These are phyloP conservation scores for Hydra vulgaris DNA, from an alignment of 30 jellyfish, hydroid and myxozoan genomes.

Conservation along the genomic window DNA sequence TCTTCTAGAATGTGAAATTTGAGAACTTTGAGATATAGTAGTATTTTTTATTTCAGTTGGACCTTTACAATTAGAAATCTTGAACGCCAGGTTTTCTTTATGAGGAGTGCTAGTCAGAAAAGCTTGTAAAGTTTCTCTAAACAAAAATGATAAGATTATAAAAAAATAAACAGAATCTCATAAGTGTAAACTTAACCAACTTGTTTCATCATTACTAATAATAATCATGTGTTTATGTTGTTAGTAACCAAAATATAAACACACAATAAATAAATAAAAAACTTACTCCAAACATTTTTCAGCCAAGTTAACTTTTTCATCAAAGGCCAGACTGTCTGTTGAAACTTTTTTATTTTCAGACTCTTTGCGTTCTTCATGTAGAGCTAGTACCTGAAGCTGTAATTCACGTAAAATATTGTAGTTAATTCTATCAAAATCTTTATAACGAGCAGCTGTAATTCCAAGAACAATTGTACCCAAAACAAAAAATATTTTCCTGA, in stretches of 20 bases:
- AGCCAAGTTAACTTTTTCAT: not conserved
- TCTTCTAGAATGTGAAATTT: not conserved
- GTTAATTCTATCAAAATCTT: slow-evolving; percentile 44
- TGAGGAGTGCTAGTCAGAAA: slow-evolving; percentile 26
- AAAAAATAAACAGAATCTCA: not conserved
- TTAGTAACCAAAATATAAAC: no score
- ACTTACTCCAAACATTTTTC: slow-evolving; percentile 17
- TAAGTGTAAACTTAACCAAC: not conserved
- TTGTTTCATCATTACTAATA: no score
- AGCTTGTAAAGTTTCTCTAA: not conserved
- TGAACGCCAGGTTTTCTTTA: not conserved
- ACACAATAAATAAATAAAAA: not conserved
- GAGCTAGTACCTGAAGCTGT: slow-evolving; percentile 27
- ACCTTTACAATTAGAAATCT: not conserved
- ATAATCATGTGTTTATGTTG: no score
- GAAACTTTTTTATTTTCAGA: not conserved
- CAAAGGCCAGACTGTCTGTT: not conserved
- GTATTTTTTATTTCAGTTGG: not conserved
- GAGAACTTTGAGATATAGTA: no score
- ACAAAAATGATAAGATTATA: not conserved
- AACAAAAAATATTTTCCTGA: slow-evolving; percentile 43
- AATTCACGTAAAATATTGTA: slow-evolving; percentile 40
- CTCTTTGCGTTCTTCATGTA: slow-evolving; percentile 23
- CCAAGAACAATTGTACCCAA: slow-evolving; percentile 41
- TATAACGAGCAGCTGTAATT: slow-evolving; percentile 32